Evolutionary conservation across 2,113 vertebrate genomes (phyloP), one percentile per base, ranked within the genome.

Genomic region (Cyanoliseus patagonus): DNA sequence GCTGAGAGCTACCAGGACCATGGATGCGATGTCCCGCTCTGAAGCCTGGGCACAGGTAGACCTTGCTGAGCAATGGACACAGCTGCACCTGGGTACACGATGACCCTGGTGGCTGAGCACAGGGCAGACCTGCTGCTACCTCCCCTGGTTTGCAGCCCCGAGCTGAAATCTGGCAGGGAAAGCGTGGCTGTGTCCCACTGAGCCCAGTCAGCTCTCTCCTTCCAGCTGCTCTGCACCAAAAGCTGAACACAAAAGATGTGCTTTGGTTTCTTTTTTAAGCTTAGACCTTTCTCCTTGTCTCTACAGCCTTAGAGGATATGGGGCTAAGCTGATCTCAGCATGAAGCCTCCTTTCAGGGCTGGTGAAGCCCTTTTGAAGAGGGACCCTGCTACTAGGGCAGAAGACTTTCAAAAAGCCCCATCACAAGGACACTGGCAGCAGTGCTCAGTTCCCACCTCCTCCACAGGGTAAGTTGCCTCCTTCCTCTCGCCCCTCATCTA

Each of bases 1-100:
- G 39, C 13, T 4, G 4, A 83, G 44, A 53, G 49, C 23, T 4
- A 9, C 13, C 6, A 9, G 52, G 16, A n/a, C 13, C 47, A 49
- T 0, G 13, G 62, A 35, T 31, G 33, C 0, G 8, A 55, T 4
- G 22, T 10, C 44, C n/a, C 19, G 6, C 37, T 1, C 16, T 5
- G 6, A 55, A 69, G 23, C 1, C 3, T 0, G 8, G 70, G 6
- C 7, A 7, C 62, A 35, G 86, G 33, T 20, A 77, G 39, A 59
- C n/a, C 64, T 41, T 0, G 0, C 47, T 0, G 3, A 49, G 61
- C 7, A 9, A 39, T 0, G 0, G 83, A 2, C 19, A 66, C 2
- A 10, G 46, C 33, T 78, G 30, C 67, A 44, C 33, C 23, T 0
- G 70, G 77, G 77, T 30, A 75, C 31, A 14, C 0, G 0, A 8